Percentiles rank a stretch among this genome's conserved stretches.
phyloP scores from a whole-genome alignment of 2,113 vertebrate species.

The Peromyscus leucopus region DNA sequence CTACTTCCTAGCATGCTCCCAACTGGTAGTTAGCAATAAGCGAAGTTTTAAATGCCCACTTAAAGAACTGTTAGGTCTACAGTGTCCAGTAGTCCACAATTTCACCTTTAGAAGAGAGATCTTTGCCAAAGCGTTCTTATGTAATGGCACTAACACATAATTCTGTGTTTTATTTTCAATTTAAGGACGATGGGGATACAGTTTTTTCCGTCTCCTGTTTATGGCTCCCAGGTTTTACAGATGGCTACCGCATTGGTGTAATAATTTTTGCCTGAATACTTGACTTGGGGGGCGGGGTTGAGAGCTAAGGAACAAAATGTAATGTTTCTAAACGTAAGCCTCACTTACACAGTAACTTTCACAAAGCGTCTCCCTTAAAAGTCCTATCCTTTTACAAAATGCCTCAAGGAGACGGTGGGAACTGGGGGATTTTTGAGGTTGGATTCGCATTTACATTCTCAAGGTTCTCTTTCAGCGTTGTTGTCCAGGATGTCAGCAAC shows the following conservation, averaged over 20 bases:
- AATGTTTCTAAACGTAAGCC: conserved; percentile 70
- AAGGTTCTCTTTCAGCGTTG: conserved; percentile 63
- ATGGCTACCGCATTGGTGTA: conserved; percentile 37
- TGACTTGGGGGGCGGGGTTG: conserved; percentile 27
- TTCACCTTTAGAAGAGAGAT: background rate
- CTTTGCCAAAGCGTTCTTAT: background rate
- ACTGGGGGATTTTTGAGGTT: conserved; percentile 70
- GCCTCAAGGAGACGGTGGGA: conserved; percentile 51
- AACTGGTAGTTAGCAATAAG: background rate
- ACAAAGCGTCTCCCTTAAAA: conserved; percentile 69
- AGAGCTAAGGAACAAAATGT: conserved; percentile 63
- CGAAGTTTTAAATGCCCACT: background rate
- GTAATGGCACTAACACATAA: background rate
- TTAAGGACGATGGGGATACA: conserved; percentile 44
- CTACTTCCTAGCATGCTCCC: conserved; percentile 33
- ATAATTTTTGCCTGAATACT: conserved; percentile 70
- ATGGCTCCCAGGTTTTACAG: conserved; percentile 63
- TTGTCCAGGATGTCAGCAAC: conserved; percentile 37
- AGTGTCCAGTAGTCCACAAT: background rate
- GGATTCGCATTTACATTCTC: conserved; percentile 62
- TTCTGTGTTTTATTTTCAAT: conserved; percentile 53
- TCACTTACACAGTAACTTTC: conserved; percentile 55
- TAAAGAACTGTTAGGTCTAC: background rate
- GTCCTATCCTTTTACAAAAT: conserved; percentile 58
- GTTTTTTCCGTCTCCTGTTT: conserved; percentile 57